Conservation (phyloP, 2,797 vertebrate species). For the Microctenopoma steveboyesi region DNA sequence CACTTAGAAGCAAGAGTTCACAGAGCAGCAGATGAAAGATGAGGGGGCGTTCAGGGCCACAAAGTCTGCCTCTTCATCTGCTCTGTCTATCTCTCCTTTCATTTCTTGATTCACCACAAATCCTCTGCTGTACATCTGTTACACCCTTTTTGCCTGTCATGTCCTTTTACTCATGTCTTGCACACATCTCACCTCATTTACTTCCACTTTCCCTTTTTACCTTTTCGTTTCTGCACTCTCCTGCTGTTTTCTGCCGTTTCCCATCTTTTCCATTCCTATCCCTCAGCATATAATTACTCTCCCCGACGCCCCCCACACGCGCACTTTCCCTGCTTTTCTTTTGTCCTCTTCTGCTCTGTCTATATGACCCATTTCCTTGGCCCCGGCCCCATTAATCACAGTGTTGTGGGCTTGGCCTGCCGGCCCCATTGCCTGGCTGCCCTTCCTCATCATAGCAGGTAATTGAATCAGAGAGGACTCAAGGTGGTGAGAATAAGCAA, state of each 20-base stretch:
- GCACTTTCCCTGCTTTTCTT: background rate
- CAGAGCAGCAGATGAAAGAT: conserved; percentile 31
- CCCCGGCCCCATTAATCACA: conserved; percentile 79
- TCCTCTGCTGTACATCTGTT: background rate
- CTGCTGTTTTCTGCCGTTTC: background rate
- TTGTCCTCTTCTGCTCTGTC: conserved; percentile 12
- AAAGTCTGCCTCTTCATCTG: background rate
- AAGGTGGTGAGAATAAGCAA: conserved; percentile 60
- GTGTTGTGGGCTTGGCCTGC: conserved; percentile 48
- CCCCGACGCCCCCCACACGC: too few relatives aligned
- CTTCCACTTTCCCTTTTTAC: background rate
- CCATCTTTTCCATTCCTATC: background rate
- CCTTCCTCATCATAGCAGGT: conserved; percentile 74
- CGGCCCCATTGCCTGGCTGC: conserved; percentile 57
- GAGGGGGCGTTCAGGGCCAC: conserved; percentile 1
- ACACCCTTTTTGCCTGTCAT: background rate
- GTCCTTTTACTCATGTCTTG: background rate
- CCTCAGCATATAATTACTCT: background rate
- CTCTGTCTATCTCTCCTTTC: background rate
- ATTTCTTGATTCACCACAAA: conserved; percentile 18
- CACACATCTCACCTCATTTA: background rate
- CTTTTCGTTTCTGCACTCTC: background rate
- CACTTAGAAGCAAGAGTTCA: conserved; percentile 19
- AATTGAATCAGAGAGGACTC: conserved; percentile 74
- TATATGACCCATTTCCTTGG: conserved; percentile 79